Evolutionary conservation across 2,797 vertebrate genomes (phyloP).

Genomic region (Pangasius larnaudii): DNA sequence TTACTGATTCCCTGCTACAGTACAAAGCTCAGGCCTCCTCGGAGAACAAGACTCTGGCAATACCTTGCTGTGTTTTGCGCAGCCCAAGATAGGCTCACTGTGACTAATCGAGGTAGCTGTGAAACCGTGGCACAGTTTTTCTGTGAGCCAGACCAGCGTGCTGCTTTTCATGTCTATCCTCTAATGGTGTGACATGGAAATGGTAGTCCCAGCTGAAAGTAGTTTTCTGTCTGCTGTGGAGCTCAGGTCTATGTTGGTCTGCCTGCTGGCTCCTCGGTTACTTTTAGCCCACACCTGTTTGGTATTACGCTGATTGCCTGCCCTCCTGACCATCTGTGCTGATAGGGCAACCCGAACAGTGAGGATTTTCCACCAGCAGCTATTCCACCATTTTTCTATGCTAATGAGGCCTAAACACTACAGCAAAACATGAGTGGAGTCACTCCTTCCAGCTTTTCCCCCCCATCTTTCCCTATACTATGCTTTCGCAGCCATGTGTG

Average conservation of each 20-base stretch:
- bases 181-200: constrained; percentile 38
- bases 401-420: constrained; percentile 40
- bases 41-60: constrained; percentile 19
- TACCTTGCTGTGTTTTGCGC: neutral
- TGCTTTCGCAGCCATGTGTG: constrained; percentile 38
- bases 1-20: neutral
- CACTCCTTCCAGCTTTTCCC: neutral
- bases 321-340: constrained; percentile 55
- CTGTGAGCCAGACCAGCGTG: neutral
- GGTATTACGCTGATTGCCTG: constrained; percentile 56
- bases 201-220: constrained; percentile 61
- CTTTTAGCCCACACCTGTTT: constrained; percentile 58
- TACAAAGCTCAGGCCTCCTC: constrained; percentile 27
- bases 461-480: constrained; percentile 19
- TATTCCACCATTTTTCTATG: constrained; percentile 42
- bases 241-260: constrained; percentile 15
- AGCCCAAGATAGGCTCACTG: constrained; percentile 24
- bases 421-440: constrained; percentile 7
- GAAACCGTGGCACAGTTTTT: constrained; percentile 28
- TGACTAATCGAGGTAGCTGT: constrained; percentile 34
- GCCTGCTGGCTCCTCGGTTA: constrained; percentile 32
- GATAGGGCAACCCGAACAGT: constrained; percentile 39
- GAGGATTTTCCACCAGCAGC: constrained; percentile 46
- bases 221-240: constrained; percentile 44
- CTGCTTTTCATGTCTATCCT: constrained; percentile 22